These are phyloP conservation scores for Sigmodon hispidus DNA, from an alignment of 2,113 vertebrate species.

Conservation along the genomic window DNA sequence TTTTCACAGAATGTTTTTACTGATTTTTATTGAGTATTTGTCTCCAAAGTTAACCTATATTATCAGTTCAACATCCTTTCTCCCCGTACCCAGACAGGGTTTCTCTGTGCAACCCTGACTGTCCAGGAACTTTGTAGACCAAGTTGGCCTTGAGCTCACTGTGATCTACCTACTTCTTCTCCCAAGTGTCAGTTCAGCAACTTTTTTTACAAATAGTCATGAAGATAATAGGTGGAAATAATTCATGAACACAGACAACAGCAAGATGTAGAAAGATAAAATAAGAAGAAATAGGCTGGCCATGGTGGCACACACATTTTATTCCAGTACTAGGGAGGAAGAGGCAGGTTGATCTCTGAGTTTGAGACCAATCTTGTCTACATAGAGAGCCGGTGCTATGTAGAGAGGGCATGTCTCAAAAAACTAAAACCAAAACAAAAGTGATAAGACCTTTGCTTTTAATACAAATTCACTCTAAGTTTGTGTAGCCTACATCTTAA, in stretches of 20 bases:
- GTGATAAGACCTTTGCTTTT: constrained; percentile 13
- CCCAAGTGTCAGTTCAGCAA: no score
- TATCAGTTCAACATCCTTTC: neutral
- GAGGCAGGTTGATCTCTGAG: neutral
- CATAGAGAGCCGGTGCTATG: neutral
- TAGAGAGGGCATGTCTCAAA: neutral
- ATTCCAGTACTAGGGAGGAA: neutral
- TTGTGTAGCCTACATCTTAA: neutral
- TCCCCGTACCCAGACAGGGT: no score
- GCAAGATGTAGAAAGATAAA: constrained; percentile 12
- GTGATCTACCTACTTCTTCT: no score
- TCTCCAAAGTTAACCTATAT: neutral
- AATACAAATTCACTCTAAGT: neutral
- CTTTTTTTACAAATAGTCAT: neutral
- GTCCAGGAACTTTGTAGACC: no score
- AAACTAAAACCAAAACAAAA: neutral
- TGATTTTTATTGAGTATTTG: constrained; percentile 4
- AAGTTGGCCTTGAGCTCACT: no score
- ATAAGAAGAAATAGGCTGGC: neutral
- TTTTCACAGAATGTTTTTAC: neutral
- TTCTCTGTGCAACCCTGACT: no score
- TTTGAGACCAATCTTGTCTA: neutral
- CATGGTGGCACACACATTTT: neutral
- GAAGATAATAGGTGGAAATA: constrained; percentile 35
- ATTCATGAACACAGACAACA: neutral